Evolutionary conservation across 2,113 vertebrate species (phyloP), one percentile per base, ranked within the genome.

Genomic region (Cromileptes altivelis): DNA sequence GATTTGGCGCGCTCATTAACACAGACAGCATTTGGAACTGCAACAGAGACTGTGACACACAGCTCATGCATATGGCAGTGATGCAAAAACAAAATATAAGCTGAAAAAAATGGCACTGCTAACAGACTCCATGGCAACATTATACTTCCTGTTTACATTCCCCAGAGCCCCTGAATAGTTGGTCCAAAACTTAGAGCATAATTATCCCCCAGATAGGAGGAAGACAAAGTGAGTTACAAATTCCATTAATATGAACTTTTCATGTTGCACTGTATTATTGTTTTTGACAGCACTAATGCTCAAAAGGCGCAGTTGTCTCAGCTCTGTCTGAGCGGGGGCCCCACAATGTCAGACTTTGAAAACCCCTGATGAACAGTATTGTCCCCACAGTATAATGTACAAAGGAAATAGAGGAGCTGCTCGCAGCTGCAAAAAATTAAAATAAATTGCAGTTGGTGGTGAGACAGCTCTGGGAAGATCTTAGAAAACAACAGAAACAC

Each of bases 401-500:
- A 74, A 61, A 80, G 62, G 79, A 74, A 56, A 56, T 27, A 52
- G 62, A 45, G 23, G 27, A 70, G 47, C 72, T 47, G 81, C 75
- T 73, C 62, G 76, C 80, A 82, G 62, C 80, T 86, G 81, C 62
- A 77, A 76, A 73, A 56, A 53, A 33, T 60, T 61, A 0, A 69
- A 76, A 79, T 61, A 33, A 80, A 71, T 77, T 61, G 55, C 62
- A 74, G 57, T 47, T 68, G 68, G 67, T 67, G 67, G 53, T 71
- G 63, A 81, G 69, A 78, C 77, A 53, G 58, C 57, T 70, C 47
- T 61, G 65, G 19, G 27, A 56, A 76, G 60, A 69, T n/a, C 37
- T 63, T 69, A 52, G 71, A 68, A 89, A 79, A 85, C 56, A 75
- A 74, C 65, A 49, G 71, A 55, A 72, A 40, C 73, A 52, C 58